Conservation (phyloP, 2,888 invertebrate genomes). For the Phengaris arion region DNA sequence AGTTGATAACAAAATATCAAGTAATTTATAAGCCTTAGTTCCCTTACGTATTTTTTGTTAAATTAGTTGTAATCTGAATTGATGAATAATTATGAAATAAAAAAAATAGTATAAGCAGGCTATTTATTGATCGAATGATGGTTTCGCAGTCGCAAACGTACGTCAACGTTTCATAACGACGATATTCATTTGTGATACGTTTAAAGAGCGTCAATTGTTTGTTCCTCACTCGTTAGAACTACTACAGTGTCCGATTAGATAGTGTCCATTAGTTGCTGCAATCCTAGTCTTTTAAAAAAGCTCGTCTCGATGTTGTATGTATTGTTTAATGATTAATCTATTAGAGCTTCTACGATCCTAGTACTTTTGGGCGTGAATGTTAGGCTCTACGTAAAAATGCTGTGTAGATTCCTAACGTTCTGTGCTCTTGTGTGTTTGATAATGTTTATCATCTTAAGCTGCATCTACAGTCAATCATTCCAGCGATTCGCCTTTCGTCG, state of each 20-base stretch:
- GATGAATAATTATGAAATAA: too few relatives aligned
- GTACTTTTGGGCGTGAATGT: not conserved
- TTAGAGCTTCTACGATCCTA: not conserved
- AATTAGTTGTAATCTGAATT: too few relatives aligned
- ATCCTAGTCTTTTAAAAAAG: not conserved
- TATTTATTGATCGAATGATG: too few relatives aligned
- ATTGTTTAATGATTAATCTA: not conserved
- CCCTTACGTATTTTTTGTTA: too few relatives aligned
- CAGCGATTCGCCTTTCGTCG: slow-evolving; percentile 59
- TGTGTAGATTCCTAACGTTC: slow-evolving; percentile 65
- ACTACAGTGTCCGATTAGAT: not conserved
- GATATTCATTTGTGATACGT: not conserved
- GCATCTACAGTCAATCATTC: slow-evolving; percentile 61
- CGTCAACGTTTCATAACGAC: not conserved
- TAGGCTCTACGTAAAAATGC: slow-evolving; percentile 47
- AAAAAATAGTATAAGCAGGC: too few relatives aligned
- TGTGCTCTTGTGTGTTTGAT: slow-evolving; percentile 61
- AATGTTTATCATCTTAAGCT: slow-evolving; percentile 58
- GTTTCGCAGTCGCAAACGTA: not conserved
- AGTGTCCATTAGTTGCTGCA: not conserved
- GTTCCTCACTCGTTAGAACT: not conserved
- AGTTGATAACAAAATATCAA: not conserved
- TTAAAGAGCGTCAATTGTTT: not conserved
- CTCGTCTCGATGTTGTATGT: not conserved
- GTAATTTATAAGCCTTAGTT: too few relatives aligned